Evolutionary conservation across 1,140 invertebrate genomes (phyloP).

Genomic region (Alviniconcha marisindica): DNA sequence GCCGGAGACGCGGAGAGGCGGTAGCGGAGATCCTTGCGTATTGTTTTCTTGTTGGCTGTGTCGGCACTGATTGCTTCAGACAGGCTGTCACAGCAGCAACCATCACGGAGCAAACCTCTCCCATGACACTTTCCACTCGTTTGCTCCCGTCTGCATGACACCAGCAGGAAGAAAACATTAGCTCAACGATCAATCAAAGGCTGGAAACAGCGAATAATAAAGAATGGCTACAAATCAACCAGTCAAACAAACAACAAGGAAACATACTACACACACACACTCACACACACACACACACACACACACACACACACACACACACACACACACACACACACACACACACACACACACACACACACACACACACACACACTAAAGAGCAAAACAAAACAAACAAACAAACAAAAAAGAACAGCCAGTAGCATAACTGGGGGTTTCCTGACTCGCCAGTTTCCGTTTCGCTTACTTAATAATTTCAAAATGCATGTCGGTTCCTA

Average conservation of each 20-base stretch:
- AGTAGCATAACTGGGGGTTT: too few relatives aligned
- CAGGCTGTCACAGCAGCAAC: slow-evolving; percentile 22
- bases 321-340: slow-evolving; percentile 23
- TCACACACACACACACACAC: slow-evolving; percentile 14
- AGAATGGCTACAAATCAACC: neutral
- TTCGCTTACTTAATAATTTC: too few relatives aligned
- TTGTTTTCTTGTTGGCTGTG: slow-evolving; percentile 30
- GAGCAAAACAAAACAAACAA: neutral
- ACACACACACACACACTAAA: neutral
- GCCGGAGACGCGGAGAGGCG: slow-evolving; percentile 3
- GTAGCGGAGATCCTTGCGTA: neutral
- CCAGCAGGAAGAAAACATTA: neutral
- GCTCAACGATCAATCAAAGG: neutral
- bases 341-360: neutral
- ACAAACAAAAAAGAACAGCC: neutral
- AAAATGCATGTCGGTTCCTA: too few relatives aligned
- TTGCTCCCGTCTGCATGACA: neutral
- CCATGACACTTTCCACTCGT: neutral
- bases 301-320: slow-evolving; percentile 16
- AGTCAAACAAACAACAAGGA: neutral
- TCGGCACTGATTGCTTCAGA: slow-evolving; percentile 17
- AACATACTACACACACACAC: neutral
- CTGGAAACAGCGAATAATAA: neutral
- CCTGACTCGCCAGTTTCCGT: too few relatives aligned
- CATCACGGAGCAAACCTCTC: neutral